phyloP scores from a whole-genome alignment of 1,140 invertebrate species.

The Drosophila arizonae region DNA sequence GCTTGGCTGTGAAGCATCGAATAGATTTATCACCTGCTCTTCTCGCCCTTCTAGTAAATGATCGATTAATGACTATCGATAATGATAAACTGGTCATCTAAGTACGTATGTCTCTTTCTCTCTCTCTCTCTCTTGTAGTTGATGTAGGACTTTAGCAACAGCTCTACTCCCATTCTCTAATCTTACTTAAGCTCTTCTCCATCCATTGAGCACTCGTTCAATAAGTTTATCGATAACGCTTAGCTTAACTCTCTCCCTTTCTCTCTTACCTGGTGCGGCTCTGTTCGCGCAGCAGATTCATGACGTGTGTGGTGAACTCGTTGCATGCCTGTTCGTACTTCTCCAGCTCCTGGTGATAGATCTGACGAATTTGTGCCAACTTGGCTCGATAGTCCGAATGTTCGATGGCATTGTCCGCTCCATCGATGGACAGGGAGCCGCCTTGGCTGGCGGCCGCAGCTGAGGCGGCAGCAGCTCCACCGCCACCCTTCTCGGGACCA shows the following conservation, averaged over 20 bases:
- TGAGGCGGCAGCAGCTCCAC: slow-evolving; percentile 94
- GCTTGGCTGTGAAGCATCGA: too few species aligned
- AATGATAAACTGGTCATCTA: too few species aligned
- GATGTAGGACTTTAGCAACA: too few species aligned
- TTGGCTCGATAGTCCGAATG: slow-evolving; percentile 99
- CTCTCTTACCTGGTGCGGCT: slow-evolving; percentile 91
- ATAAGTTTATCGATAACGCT: too few species aligned
- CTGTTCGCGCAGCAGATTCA: slow-evolving; percentile 98
- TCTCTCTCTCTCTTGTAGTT: not conserved
- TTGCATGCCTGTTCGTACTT: slow-evolving; percentile 99
- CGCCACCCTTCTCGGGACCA: slow-evolving; percentile 98
- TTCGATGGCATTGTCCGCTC: slow-evolving; percentile 97
- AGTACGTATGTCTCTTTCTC: not conserved
- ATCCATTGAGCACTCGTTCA: too few species aligned
- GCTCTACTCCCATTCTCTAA: too few species aligned
- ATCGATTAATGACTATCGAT: too few species aligned
- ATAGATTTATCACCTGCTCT: too few species aligned
- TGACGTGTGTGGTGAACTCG: slow-evolving; percentile 99
- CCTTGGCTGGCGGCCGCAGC: slow-evolving; percentile 94
- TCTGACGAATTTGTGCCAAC: slow-evolving; percentile 98
- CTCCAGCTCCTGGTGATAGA: slow-evolving; percentile 99
- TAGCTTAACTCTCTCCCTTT: too few species aligned
- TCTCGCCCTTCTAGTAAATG: too few species aligned
- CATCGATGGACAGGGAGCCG: slow-evolving; percentile 83
- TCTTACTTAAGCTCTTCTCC: too few species aligned